phyloP scores from a whole-genome alignment of 2,888 invertebrate species.

The Chloroclystis v-ata region DNA sequence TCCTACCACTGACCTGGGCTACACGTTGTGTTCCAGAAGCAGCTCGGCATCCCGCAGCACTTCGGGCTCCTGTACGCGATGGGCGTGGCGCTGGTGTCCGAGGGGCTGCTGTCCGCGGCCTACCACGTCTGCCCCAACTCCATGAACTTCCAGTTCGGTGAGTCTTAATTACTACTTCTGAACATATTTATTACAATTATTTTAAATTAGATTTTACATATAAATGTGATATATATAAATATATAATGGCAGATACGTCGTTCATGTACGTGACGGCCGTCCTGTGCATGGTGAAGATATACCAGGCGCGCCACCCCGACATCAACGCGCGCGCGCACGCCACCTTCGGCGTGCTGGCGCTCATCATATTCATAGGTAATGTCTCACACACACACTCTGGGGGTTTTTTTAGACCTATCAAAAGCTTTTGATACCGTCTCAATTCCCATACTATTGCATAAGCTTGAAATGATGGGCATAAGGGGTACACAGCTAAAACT shows the following conservation, averaged over 20 bases:
- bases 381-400: neutral
- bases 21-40: too few relatives aligned
- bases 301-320: constrained; percentile 92
- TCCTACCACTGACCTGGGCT: too few relatives aligned
- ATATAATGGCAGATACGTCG: constrained; percentile 89
- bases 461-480: too few relatives aligned
- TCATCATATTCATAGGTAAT: constrained; percentile 83
- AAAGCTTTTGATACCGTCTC: too few relatives aligned
- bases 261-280: constrained; percentile 95
- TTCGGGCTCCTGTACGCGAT: constrained; percentile 92
- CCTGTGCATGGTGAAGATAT: constrained; percentile 91
- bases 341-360: constrained; percentile 86
- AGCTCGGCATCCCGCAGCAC: constrained; percentile 87
- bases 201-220: too few relatives aligned
- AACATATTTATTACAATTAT: too few relatives aligned
- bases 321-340: constrained; percentile 90
- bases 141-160: constrained; percentile 93
- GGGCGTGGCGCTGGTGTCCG: constrained; percentile 91
- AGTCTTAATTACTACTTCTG: neutral
- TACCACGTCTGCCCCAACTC: constrained; percentile 95
- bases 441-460: too few relatives aligned
- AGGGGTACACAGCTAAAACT: too few relatives aligned
- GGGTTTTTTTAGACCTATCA: too few relatives aligned
- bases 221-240: too few relatives aligned
- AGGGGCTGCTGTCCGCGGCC: constrained; percentile 91